Evolutionary conservation across 1,140 invertebrate genomes (phyloP).

Genomic region (Hypsibius dujardini): DNA sequence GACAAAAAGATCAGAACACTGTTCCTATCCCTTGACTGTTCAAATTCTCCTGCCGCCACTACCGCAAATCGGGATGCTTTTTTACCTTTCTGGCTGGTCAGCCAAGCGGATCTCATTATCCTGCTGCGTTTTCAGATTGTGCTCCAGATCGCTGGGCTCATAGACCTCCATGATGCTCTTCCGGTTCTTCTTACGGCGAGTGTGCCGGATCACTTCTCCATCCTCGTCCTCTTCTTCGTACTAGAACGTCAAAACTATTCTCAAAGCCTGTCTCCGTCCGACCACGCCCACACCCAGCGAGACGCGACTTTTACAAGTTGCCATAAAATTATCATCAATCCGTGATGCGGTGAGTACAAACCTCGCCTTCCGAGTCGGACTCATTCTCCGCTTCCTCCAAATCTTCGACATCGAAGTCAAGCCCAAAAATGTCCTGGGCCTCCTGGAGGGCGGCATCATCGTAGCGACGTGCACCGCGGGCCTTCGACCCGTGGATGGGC

Average conservation of each 20-base stretch:
- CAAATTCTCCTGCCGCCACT: too few species aligned
- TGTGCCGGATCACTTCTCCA: slow-evolving; percentile 32
- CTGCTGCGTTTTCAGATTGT: slow-evolving; percentile 79
- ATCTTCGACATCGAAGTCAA: slow-evolving; percentile 93
- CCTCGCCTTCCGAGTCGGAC: slow-evolving; percentile 59
- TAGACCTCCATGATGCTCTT: slow-evolving; percentile 64
- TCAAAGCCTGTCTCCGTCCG: background rate
- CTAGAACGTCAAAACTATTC: slow-evolving; percentile 23
- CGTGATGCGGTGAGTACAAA: slow-evolving; percentile 5
- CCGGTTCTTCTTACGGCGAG: slow-evolving; percentile 49
- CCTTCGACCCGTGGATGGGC: slow-evolving; percentile 56
- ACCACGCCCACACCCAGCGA: background rate
- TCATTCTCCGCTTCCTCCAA: slow-evolving; percentile 74
- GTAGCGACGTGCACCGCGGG: slow-evolving; percentile 56
- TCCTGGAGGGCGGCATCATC: slow-evolving; percentile 83
- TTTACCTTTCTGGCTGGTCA: slow-evolving; percentile 60
- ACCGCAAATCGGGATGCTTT: too few species aligned
- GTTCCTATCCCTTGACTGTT: slow-evolving; percentile 19
- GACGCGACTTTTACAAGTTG: too few species aligned
- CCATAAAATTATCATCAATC: background rate
- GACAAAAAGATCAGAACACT: background rate
- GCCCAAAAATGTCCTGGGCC: slow-evolving; percentile 96
- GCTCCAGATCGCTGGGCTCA: slow-evolving; percentile 87
- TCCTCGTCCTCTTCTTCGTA: slow-evolving; percentile 37
- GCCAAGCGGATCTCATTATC: slow-evolving; percentile 76